phyloP scores from a whole-genome alignment of 2,113 vertebrate species.

The Cnemophilus loriae region DNA sequence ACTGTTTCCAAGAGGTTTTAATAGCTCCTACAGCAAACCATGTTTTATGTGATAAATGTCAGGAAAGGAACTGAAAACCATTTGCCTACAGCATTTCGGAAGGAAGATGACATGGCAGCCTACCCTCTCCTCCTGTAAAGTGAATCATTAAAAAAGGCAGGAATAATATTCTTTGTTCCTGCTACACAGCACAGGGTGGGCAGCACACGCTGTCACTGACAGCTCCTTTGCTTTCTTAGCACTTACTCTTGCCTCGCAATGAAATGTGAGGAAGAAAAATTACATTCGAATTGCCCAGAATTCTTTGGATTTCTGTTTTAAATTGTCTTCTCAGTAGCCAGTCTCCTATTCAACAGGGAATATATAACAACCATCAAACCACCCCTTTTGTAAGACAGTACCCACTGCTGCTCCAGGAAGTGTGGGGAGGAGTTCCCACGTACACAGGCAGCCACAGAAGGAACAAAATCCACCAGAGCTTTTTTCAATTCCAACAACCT shows the following conservation, averaged over 20 bases:
- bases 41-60: conserved; percentile 9
- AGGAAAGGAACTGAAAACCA: conserved; percentile 16
- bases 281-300: neutral
- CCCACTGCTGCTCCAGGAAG: neutral
- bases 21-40: neutral
- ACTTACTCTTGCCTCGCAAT: neutral
- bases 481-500: neutral
- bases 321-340: neutral
- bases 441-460: neutral
- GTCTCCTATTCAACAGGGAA: neutral
- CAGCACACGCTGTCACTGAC: conserved; percentile 11
- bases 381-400: neutral
- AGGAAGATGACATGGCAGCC: conserved; percentile 14
- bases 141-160: conserved; percentile 5
- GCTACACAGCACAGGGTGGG: neutral
- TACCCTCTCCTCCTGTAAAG: neutral
- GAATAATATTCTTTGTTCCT: conserved; percentile 18
- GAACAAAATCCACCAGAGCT: neutral
- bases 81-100: neutral
- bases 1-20: neutral
- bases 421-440: neutral
- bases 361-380: neutral
- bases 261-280: neutral
- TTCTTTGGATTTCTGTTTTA: neutral
- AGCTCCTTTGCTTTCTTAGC: neutral